Base-by-base conservation (phyloP, 2,888 invertebrate genomes). In the Morpho achilles region DNA sequence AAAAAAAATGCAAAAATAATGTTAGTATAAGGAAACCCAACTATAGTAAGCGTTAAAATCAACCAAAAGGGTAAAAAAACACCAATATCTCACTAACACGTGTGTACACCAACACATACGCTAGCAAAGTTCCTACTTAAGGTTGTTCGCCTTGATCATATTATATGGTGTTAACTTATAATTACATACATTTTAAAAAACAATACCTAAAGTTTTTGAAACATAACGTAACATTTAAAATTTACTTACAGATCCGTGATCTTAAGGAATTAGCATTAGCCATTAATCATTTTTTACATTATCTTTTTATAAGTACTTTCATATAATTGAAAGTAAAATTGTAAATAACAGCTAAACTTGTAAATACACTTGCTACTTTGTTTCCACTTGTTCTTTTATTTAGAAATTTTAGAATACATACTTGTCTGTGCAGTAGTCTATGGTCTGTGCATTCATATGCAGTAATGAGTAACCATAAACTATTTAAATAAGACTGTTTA, bases 271-370 rank as follows among this genome's bases (percentile, higher is more conserved):
- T 32, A 48, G 22, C 48, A 32, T 22, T 40, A 8, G 7, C 8
- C 32, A 32, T 32, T 32, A 5, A 32, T 1, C 32, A 32, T 32
- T 32, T 32, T 32, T 32, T 32, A 5, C 32, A 32, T 32, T 32
- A 5, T 32, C 32, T 32, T 32, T 32, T 32, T 0, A 32, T 32
- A 5, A 41, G 22, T 62, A 62, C 60, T 60, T 60, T 52, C 54
- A 60, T 62, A 62, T 51, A 57, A 57, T 54, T 54, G 62, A 62
- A 62, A 60, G 57, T 54, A 54, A 57, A 54, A 54, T 55, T 53
- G 48, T 61, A 59, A 59, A 53, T 53, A 57, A 57, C 56, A 56
- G 43, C 54, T 57, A 56, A 57, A 60, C 59, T 59, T 59, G 56
- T 53, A 46, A 42, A 59, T 59, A 45, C 62, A 62, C 62, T 62